These are phyloP conservation scores for Trichogramma pretiosum DNA, from an alignment of 1,140 invertebrate genomes.

Conservation along the genomic window DNA sequence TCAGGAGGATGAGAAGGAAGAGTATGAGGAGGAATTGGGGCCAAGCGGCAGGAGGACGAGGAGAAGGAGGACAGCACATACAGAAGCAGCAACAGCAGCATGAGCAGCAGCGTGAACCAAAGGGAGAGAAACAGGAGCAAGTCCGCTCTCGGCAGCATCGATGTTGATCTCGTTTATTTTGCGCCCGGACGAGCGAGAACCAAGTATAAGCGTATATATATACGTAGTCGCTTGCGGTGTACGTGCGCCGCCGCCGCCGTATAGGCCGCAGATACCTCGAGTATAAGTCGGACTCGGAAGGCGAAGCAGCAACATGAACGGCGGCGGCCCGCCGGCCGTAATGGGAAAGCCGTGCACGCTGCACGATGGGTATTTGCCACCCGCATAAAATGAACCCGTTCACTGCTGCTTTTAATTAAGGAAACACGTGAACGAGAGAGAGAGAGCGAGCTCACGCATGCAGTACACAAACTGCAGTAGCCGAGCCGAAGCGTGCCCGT, in stretches of 20 bases:
- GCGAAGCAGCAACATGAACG: slow-evolving; percentile 24
- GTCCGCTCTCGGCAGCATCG: slow-evolving; percentile 13
- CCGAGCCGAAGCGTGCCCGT: slow-evolving; percentile 14
- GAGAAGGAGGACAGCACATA: too few species aligned
- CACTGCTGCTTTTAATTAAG: slow-evolving; percentile 43
- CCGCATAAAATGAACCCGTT: slow-evolving; percentile 45
- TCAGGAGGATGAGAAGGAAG: too few species aligned
- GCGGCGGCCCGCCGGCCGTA: slow-evolving; percentile 30
- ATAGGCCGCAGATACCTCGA: too few species aligned
- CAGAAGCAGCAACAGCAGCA: background rate
- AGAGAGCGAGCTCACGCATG: too few species aligned
- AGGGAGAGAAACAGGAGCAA: slow-evolving; percentile 1
- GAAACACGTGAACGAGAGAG: slow-evolving; percentile 36
- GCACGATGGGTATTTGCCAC: slow-evolving; percentile 33
- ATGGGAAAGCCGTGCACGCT: slow-evolving; percentile 45
- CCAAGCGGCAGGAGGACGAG: too few species aligned
- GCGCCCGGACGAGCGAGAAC: too few species aligned
- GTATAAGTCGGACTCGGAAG: slow-evolving; percentile 21
- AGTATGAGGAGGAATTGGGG: too few species aligned
- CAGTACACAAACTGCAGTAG: too few species aligned
- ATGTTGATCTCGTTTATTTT: slow-evolving; percentile 14
- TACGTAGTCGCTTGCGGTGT: too few species aligned
- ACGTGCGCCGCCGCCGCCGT: too few species aligned
- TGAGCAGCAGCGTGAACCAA: background rate
- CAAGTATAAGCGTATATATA: too few species aligned